Base-by-base conservation (phyloP, 2,797 vertebrate genomes). In the Enteromius fasciolatus region DNA sequence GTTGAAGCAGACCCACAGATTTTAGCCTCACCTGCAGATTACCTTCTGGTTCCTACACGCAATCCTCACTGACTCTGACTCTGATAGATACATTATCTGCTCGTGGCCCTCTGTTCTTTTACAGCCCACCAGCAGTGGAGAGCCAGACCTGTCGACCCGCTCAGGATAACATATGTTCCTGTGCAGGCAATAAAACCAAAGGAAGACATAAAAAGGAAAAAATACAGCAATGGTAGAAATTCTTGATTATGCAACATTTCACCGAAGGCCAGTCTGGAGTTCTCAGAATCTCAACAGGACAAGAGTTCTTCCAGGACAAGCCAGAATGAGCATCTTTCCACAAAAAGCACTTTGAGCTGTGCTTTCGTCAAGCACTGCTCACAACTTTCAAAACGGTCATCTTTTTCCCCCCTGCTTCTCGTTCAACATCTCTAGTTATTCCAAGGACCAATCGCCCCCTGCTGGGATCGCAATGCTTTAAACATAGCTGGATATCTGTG, bases 401-500 rank as follows among this genome's bases (percentile, higher is more conserved):
- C 70, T 91, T 85, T 83, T 89, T 90, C 41, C 64, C 73, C 46
- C 36, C 39, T 57, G 44, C 17, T 78, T 72, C 67, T 41, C 39
- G 57, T 85, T 78, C 76, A 82, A 75, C 82, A 87, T 85, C 72
- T 86, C 73, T 83, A 46, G 82, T 87, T 84, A 81, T 84, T 92
- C 89, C 86, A 89, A 86, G 88, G 89, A 92, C 90, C 86, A 85
- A 76, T 83, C 84, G 87, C 89, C 90, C 90, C 93, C 91, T 82
- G 88, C 92, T 89, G 90, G 87, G 92, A 90, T 92, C 90, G 91
- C 92, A 94, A 93, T 94, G 94, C 94, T 94, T 95, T 94, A 90
- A 95, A 93, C 92, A 91, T 94, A 90, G 92, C 91, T 92, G 92
- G 93, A 91, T 89, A 89, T 94, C 92, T 92, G 88, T 87, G 86